A percentile compares a stretch with the other conserved stretches of the same genome.
These are phyloP conservation scores for Diadumene lineata DNA, from an alignment of 92 coral and sea anemone genomes.

Conservation along the genomic window DNA sequence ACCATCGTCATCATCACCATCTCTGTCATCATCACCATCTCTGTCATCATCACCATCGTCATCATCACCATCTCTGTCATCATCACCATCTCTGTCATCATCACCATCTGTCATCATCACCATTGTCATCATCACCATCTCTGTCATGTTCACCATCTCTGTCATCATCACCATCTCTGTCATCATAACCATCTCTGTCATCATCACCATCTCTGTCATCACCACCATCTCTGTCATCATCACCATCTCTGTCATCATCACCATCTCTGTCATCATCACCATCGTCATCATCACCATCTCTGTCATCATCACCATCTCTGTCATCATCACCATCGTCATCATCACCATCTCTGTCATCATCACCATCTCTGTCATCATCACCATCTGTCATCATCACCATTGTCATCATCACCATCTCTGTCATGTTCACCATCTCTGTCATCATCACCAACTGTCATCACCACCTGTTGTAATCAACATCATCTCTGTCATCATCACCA, in stretches of 20 bases:
- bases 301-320: neutral
- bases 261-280: neutral
- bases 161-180: neutral
- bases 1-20: neutral
- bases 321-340: neutral
- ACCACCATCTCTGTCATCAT: neutral
- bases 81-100: neutral
- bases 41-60: neutral
- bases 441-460: neutral
- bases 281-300: neutral
- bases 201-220: neutral
- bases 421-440: neutral
- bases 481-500: neutral
- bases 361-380: neutral
- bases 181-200: neutral
- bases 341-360: neutral
- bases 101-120: neutral
- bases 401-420: neutral
- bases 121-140: neutral
- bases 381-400: neutral
- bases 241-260: neutral
- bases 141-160: neutral
- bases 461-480: neutral
- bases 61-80: neutral
- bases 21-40: neutral